Evolutionary conservation across 2,113 vertebrate genomes (phyloP).

Genomic region (Xiphophorus hellerii): DNA sequence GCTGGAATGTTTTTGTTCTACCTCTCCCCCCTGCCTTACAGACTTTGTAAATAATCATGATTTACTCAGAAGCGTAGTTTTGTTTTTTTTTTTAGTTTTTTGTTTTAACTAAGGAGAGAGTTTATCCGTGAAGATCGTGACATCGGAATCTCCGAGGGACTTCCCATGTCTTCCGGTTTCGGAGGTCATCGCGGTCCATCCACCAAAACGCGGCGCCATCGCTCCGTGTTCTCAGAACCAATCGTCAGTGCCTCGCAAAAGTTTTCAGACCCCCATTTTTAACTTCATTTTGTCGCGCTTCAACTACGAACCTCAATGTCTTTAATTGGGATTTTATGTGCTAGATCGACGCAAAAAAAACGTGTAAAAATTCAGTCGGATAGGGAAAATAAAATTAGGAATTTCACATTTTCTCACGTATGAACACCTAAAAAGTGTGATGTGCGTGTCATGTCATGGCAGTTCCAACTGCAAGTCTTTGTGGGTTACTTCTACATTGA

Average conservation of each 20-base stretch:
- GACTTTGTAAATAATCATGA: constrained; percentile 7
- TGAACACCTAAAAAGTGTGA: neutral
- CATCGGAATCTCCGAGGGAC: constrained; percentile 23
- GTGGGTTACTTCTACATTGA: no score
- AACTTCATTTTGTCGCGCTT: no score
- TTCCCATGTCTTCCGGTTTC: neutral
- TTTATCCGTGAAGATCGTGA: constrained; percentile 24
- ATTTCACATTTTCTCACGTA: neutral
- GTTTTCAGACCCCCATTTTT: neutral
- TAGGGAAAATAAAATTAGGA: no score
- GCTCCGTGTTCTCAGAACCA: neutral
- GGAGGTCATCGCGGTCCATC: constrained; percentile 24
- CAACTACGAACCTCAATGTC: neutral
- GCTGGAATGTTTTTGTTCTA: constrained; percentile 63
- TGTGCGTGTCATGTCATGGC: no score
- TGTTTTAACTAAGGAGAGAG: constrained; percentile 6
- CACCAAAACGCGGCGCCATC: constrained; percentile 18
- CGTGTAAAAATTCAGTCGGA: no score
- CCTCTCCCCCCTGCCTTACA: constrained; percentile 62
- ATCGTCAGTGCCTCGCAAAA: neutral
- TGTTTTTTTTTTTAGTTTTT: no score
- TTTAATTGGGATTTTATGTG: neutral
- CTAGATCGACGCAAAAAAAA: neutral
- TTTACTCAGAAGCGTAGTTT: neutral
- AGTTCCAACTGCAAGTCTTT: no score